Percentiles rank a stretch among this genome's conserved stretches.
Conservation (phyloP, 1,140 invertebrate species). For the Trissolcus basalis region DNA sequence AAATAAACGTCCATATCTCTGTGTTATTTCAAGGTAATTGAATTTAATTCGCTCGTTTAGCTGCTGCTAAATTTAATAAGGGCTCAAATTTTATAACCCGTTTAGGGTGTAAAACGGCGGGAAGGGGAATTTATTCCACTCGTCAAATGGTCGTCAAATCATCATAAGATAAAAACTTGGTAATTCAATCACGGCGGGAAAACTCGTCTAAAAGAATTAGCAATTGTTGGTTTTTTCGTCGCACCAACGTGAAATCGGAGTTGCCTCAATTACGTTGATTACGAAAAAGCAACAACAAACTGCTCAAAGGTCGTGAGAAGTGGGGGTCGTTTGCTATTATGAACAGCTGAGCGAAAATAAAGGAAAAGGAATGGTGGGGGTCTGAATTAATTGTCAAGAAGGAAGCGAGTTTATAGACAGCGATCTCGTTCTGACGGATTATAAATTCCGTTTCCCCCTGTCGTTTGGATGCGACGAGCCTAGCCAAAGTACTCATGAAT, state of each 20-base stretch:
- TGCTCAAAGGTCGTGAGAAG: constrained; percentile 7
- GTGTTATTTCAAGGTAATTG: too few species aligned
- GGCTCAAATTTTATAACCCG: too few species aligned
- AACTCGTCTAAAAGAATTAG: constrained; percentile 2
- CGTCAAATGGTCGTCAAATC: too few species aligned
- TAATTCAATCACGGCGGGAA: constrained; percentile 2
- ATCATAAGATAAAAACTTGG: too few species aligned
- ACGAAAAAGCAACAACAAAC: constrained; percentile 9
- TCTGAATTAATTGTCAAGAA: constrained; percentile 46
- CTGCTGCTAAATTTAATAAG: too few species aligned
- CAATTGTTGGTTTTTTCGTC: constrained; percentile 8
- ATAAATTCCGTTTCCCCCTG: constrained; percentile 49
- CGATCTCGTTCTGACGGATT: constrained; percentile 46
- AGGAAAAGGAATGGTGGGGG: not conserved
- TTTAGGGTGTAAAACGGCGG: too few species aligned
- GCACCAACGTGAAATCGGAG: not conserved
- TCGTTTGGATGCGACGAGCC: constrained; percentile 24
- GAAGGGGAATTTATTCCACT: too few species aligned
- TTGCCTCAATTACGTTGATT: constrained; percentile 16
- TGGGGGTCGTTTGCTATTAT: not conserved
- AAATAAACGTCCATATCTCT: too few species aligned
- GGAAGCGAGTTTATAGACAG: constrained; percentile 41
- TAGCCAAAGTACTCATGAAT: constrained; percentile 56
- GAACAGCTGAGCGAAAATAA: not conserved
- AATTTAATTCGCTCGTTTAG: too few species aligned